Evolutionary conservation across 2,888 invertebrate genomes (phyloP), one percentile per base, ranked within the genome.

Genomic region (Alloscopus bannaensis): DNA sequence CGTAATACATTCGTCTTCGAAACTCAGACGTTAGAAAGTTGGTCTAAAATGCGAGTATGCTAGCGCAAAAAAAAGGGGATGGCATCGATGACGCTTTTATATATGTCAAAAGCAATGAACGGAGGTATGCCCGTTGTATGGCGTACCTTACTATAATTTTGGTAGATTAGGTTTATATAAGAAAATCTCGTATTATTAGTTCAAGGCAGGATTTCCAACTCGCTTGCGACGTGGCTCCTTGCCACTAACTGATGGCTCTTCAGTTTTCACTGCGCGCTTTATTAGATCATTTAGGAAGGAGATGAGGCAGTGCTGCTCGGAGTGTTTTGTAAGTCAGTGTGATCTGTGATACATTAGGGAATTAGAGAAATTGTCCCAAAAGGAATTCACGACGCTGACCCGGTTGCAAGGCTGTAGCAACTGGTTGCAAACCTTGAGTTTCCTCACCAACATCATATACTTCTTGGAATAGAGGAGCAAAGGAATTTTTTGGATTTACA

Each of bases 181-280:
- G 57, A 24, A 65, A 65, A 78, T 11, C 20, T 71, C 45, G 28
- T 68, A 64, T 73, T 73, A 80, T 72, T 72, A 79, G 68, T 47
- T 24, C 68, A 70, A 78, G 52, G 55, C 29, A 62, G 42, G 42
- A 65, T 52, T 68, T 40, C 47, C 40, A 16, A 42, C 29, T 36
- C 16, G 16, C 11, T 3, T 16, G 20, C 62, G 36, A 57, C 55
- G 69, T 79, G 72, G 69, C 71, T 47, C 50, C 36, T 59, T 72
- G 72, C 72, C 72, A 79, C 64, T 57, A 71, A 80, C 73, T 73
- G 73, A 73, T 73, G 47, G 68, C 50, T 73, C 65, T 80, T 79
- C 55, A 42, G 47, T 62, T 55, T 60, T 42, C 29, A 65, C 71
- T 66, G 20, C 64, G 68, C 42, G 45, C 73, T 57, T n/a, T 75